phyloP scores from a whole-genome alignment of 2,888 invertebrate genomes.

The Scaptomyza parva region DNA sequence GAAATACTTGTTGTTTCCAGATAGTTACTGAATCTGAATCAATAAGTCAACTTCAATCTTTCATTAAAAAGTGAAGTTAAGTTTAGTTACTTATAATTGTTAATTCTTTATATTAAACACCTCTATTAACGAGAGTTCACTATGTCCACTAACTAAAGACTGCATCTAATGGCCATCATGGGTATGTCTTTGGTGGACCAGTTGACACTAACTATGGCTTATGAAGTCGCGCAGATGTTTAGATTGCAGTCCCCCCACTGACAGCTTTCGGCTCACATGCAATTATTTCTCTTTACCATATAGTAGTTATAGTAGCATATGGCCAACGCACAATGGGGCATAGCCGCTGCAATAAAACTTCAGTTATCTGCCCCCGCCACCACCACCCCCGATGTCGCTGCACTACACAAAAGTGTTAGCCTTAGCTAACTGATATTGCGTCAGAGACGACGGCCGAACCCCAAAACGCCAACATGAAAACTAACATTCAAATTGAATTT shows the following conservation, averaged over 20 bases:
- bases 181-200: slow-evolving; percentile 28
- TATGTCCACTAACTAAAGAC: slow-evolving; percentile 43
- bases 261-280: slow-evolving; percentile 33
- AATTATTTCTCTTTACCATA: slow-evolving; percentile 56
- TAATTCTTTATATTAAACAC: no score
- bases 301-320: no score
- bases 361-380: slow-evolving; percentile 17
- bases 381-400: slow-evolving; percentile 23
- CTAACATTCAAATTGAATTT: slow-evolving; percentile 57
- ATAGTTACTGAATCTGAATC: no score
- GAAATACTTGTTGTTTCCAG: no score
- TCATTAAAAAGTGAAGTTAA: no score
- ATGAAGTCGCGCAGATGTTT: slow-evolving; percentile 50
- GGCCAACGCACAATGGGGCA: slow-evolving; percentile 24
- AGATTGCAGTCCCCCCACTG: slow-evolving; percentile 44
- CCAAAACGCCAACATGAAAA: slow-evolving; percentile 69
- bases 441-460: slow-evolving; percentile 66
- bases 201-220: slow-evolving; percentile 34
- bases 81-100: no score
- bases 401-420: slow-evolving; percentile 23
- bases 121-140: background rate
- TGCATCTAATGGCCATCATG: slow-evolving; percentile 26
- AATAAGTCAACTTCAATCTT: no score
- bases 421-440: slow-evolving; percentile 43
- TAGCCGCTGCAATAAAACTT: slow-evolving; percentile 19